Percentiles rank a stretch among this genome's conserved stretches.
phyloP scores from a whole-genome alignment of 2,797 vertebrate genomes.

The Acrossocheilus fasciatus region DNA sequence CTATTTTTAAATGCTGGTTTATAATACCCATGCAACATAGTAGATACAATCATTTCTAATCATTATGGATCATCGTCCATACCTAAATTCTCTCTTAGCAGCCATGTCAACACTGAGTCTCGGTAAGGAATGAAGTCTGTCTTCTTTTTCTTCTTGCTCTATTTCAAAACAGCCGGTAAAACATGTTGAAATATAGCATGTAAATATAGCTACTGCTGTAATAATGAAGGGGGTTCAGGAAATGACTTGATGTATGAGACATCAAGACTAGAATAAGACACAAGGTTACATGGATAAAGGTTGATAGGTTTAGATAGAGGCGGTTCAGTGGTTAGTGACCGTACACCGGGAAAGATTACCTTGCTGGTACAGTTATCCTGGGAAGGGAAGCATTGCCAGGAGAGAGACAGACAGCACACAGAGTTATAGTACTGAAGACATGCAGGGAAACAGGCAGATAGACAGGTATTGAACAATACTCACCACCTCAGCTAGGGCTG shows the following conservation, averaged over 20 bases:
- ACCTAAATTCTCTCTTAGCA: constrained; percentile 97
- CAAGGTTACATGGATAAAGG: constrained; percentile 27
- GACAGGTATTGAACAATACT: constrained; percentile 71
- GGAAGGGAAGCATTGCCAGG: constrained; percentile 82
- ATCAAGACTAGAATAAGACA: not conserved
- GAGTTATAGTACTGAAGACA: constrained; percentile 55
- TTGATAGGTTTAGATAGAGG: constrained; percentile 1
- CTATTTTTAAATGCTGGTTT: not conserved
- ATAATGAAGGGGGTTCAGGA: not conserved
- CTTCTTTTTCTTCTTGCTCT: constrained; percentile 99
- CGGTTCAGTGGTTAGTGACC: constrained; percentile 59
- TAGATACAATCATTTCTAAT: not conserved
- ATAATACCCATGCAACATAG: not conserved
- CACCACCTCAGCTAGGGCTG: constrained; percentile 97
- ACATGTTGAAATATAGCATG: not conserved
- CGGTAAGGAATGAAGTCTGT: constrained; percentile 96
- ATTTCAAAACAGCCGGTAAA: constrained; percentile 59
- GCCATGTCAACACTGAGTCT: constrained; percentile 98
- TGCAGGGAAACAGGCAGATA: constrained; percentile 63
- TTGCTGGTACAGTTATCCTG: constrained; percentile 99
- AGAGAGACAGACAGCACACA: constrained; percentile 49
- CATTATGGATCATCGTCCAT: constrained; percentile 57
- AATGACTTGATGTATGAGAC: constrained; percentile 16
- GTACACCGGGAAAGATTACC: constrained; percentile 83
- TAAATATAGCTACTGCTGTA: not conserved